phyloP scores from a whole-genome alignment of 2,888 invertebrate species.

The Drosophila algonquin region DNA sequence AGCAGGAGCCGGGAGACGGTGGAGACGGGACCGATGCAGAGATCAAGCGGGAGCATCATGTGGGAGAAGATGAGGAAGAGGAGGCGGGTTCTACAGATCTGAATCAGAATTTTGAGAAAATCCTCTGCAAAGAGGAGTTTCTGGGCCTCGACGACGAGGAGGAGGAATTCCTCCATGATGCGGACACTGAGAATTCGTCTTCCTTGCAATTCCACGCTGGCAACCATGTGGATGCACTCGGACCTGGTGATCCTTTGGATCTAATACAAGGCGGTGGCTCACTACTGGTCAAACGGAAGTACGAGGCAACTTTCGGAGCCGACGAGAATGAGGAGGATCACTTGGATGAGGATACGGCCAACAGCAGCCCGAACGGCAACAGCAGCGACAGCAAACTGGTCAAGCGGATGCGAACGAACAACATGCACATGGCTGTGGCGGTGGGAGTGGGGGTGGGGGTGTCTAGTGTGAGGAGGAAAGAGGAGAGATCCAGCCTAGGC shows the following conservation, averaged over 20 bases:
- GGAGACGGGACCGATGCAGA: slow-evolving; percentile 29
- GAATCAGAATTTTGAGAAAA: slow-evolving; percentile 84
- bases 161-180: slow-evolving; percentile 68
- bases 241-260: slow-evolving; percentile 78
- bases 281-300: slow-evolving; percentile 70
- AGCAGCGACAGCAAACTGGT: slow-evolving; percentile 54
- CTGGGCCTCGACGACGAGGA: slow-evolving; percentile 82
- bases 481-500: slow-evolving; percentile 55
- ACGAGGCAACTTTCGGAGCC: slow-evolving; percentile 62
- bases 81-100: slow-evolving; percentile 78
- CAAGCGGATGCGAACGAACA: slow-evolving; percentile 62
- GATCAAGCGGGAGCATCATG: slow-evolving; percentile 39
- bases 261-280: slow-evolving; percentile 78
- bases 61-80: slow-evolving; percentile 33
- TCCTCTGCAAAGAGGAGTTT: slow-evolving; percentile 83
- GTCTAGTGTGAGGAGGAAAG: slow-evolving; percentile 33
- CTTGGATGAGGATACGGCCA: slow-evolving; percentile 44
- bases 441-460: neutral
- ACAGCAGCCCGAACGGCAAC: slow-evolving; percentile 51
- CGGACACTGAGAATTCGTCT: slow-evolving; percentile 70
- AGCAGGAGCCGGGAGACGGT: slow-evolving; percentile 56
- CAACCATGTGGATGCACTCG: slow-evolving; percentile 58
- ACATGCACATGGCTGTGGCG: slow-evolving; percentile 38
- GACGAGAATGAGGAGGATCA: slow-evolving; percentile 29
- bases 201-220: slow-evolving; percentile 56